Evolutionary conservation across 2,113 vertebrate genomes (phyloP), one percentile per base, ranked within the genome.

Genomic region (Pipa parva): DNA sequence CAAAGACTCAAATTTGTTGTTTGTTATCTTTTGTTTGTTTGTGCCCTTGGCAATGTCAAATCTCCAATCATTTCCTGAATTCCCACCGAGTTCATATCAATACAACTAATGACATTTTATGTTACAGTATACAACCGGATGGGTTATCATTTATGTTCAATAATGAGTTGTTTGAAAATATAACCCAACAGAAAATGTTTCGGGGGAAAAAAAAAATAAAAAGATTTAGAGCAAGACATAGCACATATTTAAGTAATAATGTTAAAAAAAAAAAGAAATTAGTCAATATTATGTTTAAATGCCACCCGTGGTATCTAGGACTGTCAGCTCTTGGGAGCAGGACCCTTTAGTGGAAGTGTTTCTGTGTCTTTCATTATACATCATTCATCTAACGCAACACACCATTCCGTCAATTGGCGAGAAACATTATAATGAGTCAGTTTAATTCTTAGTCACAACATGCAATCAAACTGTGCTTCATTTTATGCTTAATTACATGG

Each of bases 1-100:
- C 46, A 60, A 69, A 60, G 57, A 51, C 48, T 69, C 48, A 52
- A 69, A 51, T 52, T 69, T 69, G 56, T 68, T 68, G 64, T 69
- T 69, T 52, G 48, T 37, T 52, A 42, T 69, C 31, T 42, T 37
- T 29, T 42, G 48, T 37, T 51, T 60, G 48, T 59, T 67, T 59
- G 55, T 50, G 52, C 55, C 64, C 64, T 67, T 67, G 64, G 55
- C 55, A 67, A 59, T 59, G 64, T 60, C 57, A 42, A 24, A 42
- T 69, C 46, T 60, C 24, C 31, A 42, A 52, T 60, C 46, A 29
- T 60, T 69, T 60, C 37, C 37, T 37, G 37, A 42, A 29, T 52
- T 60, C 25, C 21, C 46, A 59, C 11, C 22, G 46, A 42, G 46
- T 45, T 60, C 33, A 52, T 52, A 52, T 42, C 8, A 52, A 20